Conservation (phyloP, 2,113 vertebrate species). For the Ictalurus punctatus region DNA sequence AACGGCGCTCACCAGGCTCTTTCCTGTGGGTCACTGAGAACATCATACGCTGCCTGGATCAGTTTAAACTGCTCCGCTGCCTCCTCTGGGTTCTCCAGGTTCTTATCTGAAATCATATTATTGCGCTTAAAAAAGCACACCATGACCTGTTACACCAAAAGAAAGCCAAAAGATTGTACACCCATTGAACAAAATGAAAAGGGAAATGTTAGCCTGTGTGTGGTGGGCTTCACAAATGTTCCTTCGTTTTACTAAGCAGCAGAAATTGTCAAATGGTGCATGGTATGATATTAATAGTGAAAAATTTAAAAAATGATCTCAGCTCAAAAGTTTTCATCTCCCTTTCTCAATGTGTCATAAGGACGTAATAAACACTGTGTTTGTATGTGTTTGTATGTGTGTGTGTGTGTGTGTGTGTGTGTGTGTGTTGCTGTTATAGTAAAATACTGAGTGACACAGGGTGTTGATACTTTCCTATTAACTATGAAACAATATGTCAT, state of each 20-base stretch:
- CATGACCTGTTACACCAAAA: neutral
- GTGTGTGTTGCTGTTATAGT: neutral
- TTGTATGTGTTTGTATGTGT: neutral
- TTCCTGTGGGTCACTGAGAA: constrained; percentile 93
- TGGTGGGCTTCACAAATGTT: neutral
- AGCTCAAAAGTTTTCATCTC: neutral
- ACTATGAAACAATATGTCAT: neutral
- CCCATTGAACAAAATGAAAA: neutral
- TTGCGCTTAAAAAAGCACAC: neutral
- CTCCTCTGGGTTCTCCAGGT: constrained; percentile 87
- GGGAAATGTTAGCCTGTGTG: neutral
- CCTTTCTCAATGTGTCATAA: neutral
- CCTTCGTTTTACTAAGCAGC: neutral
- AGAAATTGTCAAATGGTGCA: neutral
- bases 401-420: neutral
- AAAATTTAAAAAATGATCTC: neutral
- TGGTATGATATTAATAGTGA: neutral
- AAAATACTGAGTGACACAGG: neutral
- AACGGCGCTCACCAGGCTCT: constrained; percentile 82
- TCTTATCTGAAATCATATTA: constrained; percentile 82
- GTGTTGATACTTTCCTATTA: neutral
- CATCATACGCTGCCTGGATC: constrained; percentile 95
- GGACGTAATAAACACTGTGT: neutral
- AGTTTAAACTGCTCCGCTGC: constrained; percentile 93
- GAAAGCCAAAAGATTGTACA: neutral